Conservation (phyloP, 1,140 invertebrate species). For the Carposina sasakii region DNA sequence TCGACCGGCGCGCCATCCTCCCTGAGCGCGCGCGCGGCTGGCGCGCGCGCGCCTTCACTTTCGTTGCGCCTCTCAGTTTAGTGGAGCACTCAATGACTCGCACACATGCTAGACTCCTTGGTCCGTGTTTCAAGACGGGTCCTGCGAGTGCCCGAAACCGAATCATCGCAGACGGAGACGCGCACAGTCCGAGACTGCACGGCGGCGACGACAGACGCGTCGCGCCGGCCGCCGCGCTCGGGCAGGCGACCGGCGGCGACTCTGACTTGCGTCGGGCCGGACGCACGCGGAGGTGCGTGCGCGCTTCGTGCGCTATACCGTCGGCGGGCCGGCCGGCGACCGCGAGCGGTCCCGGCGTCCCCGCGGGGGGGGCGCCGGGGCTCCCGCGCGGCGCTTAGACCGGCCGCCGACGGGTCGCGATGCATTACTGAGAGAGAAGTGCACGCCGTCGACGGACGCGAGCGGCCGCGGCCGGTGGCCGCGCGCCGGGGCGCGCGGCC, state of each 20-base stretch:
- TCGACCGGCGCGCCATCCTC: constrained; percentile 60
- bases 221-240: constrained; percentile 38
- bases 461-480: constrained; percentile 36
- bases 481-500: constrained; percentile 25
- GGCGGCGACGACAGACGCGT: constrained; percentile 52
- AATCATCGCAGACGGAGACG: constrained; percentile 70
- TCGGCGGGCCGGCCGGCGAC: constrained; percentile 37
- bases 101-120: constrained; percentile 91
- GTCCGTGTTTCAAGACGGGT: constrained; percentile 96
- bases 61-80: constrained; percentile 80
- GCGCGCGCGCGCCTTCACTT: constrained; percentile 71
- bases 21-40: constrained; percentile 54
- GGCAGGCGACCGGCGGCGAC: constrained; percentile 35
- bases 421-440: constrained; percentile 56
- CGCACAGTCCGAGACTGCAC: constrained; percentile 64
- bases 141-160: constrained; percentile 78
- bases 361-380: constrained; percentile 13
- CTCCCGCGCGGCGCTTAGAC: constrained; percentile 40
- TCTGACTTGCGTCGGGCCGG: constrained; percentile 41
- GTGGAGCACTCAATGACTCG: constrained; percentile 80
- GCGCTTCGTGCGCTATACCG: constrained; percentile 58
- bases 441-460: constrained; percentile 59
- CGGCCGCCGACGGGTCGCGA: constrained; percentile 48
- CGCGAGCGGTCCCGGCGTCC: constrained; percentile 24
- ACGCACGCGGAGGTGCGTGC: constrained; percentile 40